Conservation (phyloP, 2,797 vertebrate species). For the Falco cherrug region DNA sequence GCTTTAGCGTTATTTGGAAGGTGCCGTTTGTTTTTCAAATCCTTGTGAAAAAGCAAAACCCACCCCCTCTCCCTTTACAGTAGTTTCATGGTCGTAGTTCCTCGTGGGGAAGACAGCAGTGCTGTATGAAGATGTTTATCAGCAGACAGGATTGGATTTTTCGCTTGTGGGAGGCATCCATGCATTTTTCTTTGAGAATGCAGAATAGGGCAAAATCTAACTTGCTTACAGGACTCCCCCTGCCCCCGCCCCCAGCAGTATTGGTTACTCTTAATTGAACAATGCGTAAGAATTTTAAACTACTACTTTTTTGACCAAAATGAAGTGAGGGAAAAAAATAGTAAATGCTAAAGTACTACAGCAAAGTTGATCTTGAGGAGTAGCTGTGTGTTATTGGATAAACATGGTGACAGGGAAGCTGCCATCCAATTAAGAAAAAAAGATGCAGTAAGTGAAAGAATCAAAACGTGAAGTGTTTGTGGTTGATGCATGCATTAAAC, state of each 20-base stretch:
- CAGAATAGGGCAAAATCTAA: neutral
- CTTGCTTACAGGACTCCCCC: neutral
- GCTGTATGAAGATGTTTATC: conserved; percentile 35
- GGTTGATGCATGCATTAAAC: neutral
- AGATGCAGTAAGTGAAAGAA: neutral
- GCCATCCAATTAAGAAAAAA: neutral
- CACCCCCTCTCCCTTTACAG: neutral
- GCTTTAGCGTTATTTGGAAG: neutral
- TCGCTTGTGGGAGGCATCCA: conserved; percentile 63
- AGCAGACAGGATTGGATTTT: conserved; percentile 43
- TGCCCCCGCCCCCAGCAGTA: no score
- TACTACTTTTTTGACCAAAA: neutral
- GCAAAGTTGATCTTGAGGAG: neutral
- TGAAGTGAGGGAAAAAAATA: neutral
- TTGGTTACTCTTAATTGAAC: neutral
- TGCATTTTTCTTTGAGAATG: conserved; percentile 13
- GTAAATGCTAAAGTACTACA: neutral
- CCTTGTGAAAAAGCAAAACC: neutral
- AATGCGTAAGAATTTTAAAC: conserved; percentile 7
- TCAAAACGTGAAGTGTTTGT: neutral
- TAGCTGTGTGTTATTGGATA: neutral
- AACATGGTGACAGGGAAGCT: neutral
- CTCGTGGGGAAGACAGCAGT: conserved; percentile 14
- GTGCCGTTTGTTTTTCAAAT: neutral
- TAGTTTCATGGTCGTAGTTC: conserved; percentile 39